Conservation (phyloP, 2,888 invertebrate species). For the Campoplex nolae region DNA sequence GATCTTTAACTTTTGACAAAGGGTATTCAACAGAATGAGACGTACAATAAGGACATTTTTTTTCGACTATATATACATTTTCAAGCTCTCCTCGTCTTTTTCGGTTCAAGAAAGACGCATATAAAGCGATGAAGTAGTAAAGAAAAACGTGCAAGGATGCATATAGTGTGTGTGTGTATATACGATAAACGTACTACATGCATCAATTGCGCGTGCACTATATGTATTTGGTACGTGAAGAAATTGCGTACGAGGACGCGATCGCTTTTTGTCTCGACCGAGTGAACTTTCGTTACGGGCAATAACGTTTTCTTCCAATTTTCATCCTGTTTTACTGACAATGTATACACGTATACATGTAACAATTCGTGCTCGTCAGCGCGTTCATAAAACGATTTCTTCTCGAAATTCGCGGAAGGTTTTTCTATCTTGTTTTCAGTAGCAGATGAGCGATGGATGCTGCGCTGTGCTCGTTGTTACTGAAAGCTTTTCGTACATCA, state of each 20-base stretch:
- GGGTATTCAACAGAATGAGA: neutral
- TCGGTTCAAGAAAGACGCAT: neutral
- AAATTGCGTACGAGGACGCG: conserved; percentile 48
- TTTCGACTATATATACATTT: neutral
- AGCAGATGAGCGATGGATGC: conserved; percentile 46
- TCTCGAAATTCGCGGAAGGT: conserved; percentile 70
- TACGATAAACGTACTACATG: neutral
- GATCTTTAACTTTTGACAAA: neutral
- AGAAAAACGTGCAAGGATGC: conserved; percentile 3
- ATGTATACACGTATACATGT: conserved; percentile 42
- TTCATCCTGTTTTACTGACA: conserved; percentile 66
- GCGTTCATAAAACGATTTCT: conserved; percentile 81
- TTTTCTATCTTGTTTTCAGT: conserved; percentile 49
- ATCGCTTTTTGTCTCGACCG: conserved; percentile 64
- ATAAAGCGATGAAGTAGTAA: neutral
- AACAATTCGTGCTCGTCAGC: conserved; percentile 78
- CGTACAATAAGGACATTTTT: neutral
- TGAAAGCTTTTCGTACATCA: conserved; percentile 65
- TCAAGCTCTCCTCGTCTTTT: neutral
- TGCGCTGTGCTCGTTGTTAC: conserved; percentile 35
- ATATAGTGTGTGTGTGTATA: neutral
- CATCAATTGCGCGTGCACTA: neutral
- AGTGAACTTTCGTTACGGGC: conserved; percentile 71
- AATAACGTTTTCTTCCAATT: conserved; percentile 78
- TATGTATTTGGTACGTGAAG: conserved; percentile 5